Evolutionary conservation across 2,888 invertebrate genomes (phyloP).

Genomic region (Philereme transversata): DNA sequence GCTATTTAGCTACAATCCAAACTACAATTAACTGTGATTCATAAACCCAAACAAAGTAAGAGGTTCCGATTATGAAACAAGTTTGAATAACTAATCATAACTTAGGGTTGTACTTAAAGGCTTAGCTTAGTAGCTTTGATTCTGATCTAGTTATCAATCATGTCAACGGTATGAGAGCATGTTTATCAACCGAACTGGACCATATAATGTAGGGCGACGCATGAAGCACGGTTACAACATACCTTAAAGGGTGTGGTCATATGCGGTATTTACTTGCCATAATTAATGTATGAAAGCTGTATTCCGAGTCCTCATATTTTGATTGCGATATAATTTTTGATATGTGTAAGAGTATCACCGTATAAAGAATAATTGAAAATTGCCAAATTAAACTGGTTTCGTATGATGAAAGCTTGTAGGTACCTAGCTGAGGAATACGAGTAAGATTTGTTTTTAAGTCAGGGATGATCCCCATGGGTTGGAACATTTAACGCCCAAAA

Average conservation of each 20-base stretch:
- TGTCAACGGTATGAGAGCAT: slow-evolving; percentile 10
- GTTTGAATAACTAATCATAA: slow-evolving; percentile 14
- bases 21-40: slow-evolving; percentile 25
- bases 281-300: slow-evolving; percentile 42
- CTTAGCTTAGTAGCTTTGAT: neutral
- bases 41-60: slow-evolving; percentile 24
- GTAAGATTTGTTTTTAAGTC: no score
- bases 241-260: slow-evolving; percentile 34
- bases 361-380: slow-evolving; percentile 13
- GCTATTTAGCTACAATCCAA: no score
- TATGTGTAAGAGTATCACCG: slow-evolving; percentile 14
- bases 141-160: slow-evolving; percentile 14
- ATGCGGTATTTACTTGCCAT: slow-evolving; percentile 29
- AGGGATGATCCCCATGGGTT: no score
- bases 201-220: slow-evolving; percentile 26
- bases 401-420: slow-evolving; percentile 9
- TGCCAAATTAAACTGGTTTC: slow-evolving; percentile 14
- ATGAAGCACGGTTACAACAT: slow-evolving; percentile 31
- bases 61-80: slow-evolving; percentile 27
- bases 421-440: no score
- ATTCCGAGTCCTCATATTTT: slow-evolving; percentile 27
- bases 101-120: neutral
- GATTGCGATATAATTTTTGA: slow-evolving; percentile 34
- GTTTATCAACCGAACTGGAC: slow-evolving; percentile 19
- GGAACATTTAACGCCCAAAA: no score